These are phyloP conservation scores for Rhodophaea formosa DNA, from an alignment of 2,888 invertebrate species.

Conservation along the genomic window DNA sequence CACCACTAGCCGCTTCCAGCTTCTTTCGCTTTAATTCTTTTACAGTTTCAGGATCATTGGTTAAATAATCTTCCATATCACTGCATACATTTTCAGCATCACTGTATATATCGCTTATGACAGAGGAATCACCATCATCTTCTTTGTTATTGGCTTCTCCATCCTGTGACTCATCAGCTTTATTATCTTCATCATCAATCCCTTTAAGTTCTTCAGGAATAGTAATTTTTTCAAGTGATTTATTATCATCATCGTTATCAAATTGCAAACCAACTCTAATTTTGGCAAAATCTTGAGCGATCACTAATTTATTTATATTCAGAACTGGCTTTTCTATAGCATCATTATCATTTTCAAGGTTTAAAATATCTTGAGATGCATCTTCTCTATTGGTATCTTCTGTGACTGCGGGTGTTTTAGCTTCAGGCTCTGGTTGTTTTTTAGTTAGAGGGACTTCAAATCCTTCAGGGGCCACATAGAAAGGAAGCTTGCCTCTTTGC, in stretches of 20 bases:
- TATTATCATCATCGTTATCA: constrained; percentile 83
- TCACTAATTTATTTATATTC: constrained; percentile 70
- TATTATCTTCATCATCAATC: constrained; percentile 65
- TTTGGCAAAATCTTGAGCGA: constrained; percentile 91
- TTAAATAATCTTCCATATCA: constrained; percentile 76
- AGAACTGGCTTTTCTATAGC: constrained; percentile 52
- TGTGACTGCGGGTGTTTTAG: constrained; percentile 32
- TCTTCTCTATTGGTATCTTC: constrained; percentile 47
- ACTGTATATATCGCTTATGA: constrained; percentile 85
- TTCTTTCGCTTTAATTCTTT: constrained; percentile 71
- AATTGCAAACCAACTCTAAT: constrained; percentile 88
- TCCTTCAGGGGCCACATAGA: constrained; percentile 93
- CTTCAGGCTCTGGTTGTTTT: constrained; percentile 43
- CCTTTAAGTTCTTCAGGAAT: constrained; percentile 65
- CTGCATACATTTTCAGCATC: constrained; percentile 82
- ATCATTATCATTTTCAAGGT: constrained; percentile 41
- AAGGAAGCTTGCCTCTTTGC: constrained; percentile 98
- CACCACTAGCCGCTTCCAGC: constrained; percentile 77
- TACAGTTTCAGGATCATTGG: constrained; percentile 68
- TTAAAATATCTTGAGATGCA: constrained; percentile 47
- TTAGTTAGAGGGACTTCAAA: constrained; percentile 86
- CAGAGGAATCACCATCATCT: constrained; percentile 80
- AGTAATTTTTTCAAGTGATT: constrained; percentile 77
- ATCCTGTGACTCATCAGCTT: constrained; percentile 43
- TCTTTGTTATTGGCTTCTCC: constrained; percentile 42